A percentile compares a stretch with the other conserved stretches of the same genome.
phyloP scores from a whole-genome alignment of 1,140 invertebrate genomes.

The Neomicropteryx cornuta region DNA sequence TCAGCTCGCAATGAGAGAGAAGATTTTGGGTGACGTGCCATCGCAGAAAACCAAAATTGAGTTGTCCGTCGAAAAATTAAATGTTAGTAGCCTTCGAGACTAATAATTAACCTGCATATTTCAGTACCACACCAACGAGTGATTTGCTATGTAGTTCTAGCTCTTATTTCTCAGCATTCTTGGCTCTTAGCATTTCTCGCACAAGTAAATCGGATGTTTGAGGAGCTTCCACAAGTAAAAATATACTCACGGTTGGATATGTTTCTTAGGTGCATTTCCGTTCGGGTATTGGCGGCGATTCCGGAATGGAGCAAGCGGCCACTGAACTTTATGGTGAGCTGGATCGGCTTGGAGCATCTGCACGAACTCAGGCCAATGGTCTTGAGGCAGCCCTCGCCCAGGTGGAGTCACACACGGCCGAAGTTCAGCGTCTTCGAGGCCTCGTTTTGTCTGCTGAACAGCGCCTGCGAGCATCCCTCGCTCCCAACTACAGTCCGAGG shows the following conservation, averaged over 20 bases:
- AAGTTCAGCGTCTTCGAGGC: constrained; percentile 73
- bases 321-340: constrained; percentile 56
- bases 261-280: constrained; percentile 69
- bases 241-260: no score
- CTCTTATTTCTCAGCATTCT: no score
- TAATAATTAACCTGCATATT: no score
- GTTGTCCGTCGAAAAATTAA: constrained; percentile 85
- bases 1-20: constrained; percentile 73
- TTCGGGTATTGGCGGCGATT: constrained; percentile 68
- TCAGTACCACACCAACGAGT: neutral
- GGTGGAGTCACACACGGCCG: constrained; percentile 79
- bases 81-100: constrained; percentile 44
- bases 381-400: constrained; percentile 72
- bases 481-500: constrained; percentile 69
- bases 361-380: constrained; percentile 58
- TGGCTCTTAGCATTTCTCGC: no score
- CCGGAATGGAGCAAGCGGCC: constrained; percentile 59
- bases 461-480: constrained; percentile 65
- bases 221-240: no score
- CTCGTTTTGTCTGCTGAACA: constrained; percentile 79
- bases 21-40: constrained; percentile 74
- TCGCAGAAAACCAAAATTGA: constrained; percentile 85
- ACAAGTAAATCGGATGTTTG: no score
- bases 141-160: constrained; percentile 1
- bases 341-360: constrained; percentile 49